Percentiles rank a stretch among this genome's conserved stretches.
Evolutionary conservation across 64 coral and sea anemone species (phyloP).

Genomic region (Porites lutea): DNA sequence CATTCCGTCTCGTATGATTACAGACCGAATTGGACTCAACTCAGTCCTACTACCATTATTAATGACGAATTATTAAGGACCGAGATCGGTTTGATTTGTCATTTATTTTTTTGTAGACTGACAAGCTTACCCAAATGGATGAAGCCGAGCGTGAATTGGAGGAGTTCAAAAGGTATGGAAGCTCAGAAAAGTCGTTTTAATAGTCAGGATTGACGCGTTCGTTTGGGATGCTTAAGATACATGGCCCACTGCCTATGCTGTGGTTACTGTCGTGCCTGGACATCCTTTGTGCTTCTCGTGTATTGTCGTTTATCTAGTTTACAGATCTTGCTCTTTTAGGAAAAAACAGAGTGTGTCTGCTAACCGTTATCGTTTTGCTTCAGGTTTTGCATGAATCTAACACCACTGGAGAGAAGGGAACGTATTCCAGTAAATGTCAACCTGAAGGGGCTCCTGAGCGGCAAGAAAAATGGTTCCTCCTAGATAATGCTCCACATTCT

Average conservation of each 20-base stretch:
- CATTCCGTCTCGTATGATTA: too few species aligned
- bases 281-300: background rate
- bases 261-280: background rate
- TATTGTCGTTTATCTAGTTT: background rate
- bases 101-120: background rate
- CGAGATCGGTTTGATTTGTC: background rate
- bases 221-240: too few species aligned
- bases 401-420: constrained; percentile 42
- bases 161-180: constrained; percentile 66
- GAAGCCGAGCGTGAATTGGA: constrained; percentile 75
- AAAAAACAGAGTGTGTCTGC: background rate
- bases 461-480: constrained; percentile 46
- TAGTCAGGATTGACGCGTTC: too few species aligned
- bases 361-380: background rate
- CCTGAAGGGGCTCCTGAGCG: constrained; percentile 46
- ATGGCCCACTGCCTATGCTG: too few species aligned
- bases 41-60: too few species aligned
- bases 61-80: too few species aligned
- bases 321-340: too few species aligned
- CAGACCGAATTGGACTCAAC: too few species aligned
- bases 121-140: constrained; percentile 37
- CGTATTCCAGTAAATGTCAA: constrained; percentile 59
- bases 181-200: too few species aligned
- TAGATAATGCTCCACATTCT: background rate
- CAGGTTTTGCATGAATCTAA: constrained; percentile 66